Base-by-base conservation (phyloP, 1,140 invertebrate genomes). In the Drosophila trapezifrons region DNA sequence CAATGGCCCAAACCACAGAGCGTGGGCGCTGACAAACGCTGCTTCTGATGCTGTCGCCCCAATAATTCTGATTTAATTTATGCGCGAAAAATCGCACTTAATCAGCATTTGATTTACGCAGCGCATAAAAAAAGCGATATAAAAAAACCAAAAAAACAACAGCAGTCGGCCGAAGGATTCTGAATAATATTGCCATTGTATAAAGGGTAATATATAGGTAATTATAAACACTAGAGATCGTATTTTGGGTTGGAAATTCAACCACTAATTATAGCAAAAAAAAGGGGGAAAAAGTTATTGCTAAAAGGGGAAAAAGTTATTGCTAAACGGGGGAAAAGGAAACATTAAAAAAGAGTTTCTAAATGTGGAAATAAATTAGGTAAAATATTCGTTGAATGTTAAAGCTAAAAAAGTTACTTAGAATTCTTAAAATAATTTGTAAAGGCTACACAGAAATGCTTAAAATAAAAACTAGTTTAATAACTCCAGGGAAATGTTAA, bases 1-100 rank as follows among this genome's bases (percentile, higher is more conserved):
- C 65, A 58, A 10, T 32, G 29, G 35, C 35, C 65, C 66, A 69
- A 69, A 49, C 67, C 67, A 58, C 67, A 71, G 27, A 17, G 35
- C 47, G 67, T 57, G 65, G 64, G 67, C 43, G 67, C 35, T 71
- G 67, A 71, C 67, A 71, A 43, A 42, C 52, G 29, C 52, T 20
- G 62, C 25, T 40, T 46, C 57, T 69, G 65, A 52, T 47, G 29
- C 29, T 46, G 58, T 59, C 43, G 46, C 54, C 60, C 60, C 66
- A 78, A 85, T 87, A 82, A 87, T 87, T 87, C 76, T 58, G 78
- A 73, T 70, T 89, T 80, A 89, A 86, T 80, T 86, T 89, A 87
- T 82, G 83, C 72, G 72, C 63, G 77, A 90, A 78, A 90, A 78
- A 63, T 81, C 58, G 56, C 71, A 90, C 77, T 89, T 89, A 85